These are phyloP conservation scores for Anisognathus igniventris DNA, from an alignment of 2,797 vertebrate genomes.

Conservation along the genomic window DNA sequence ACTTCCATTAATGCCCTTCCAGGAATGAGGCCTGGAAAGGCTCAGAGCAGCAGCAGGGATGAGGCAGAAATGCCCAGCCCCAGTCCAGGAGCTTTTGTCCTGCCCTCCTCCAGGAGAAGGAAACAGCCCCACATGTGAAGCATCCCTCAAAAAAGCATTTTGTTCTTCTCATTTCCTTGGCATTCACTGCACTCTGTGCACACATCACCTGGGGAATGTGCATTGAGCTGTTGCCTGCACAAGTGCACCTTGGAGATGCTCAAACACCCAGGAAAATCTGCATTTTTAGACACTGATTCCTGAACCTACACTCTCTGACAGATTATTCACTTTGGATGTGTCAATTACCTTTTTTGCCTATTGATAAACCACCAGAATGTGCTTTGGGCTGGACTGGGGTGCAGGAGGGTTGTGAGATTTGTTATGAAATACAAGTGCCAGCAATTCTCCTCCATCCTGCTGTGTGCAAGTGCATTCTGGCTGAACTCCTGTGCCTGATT, in stretches of 20 bases:
- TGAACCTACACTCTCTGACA: background rate
- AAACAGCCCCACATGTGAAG: background rate
- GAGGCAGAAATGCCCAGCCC: background rate
- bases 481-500: background rate
- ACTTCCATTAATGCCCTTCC: background rate
- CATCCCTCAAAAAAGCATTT: background rate
- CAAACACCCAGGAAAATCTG: background rate
- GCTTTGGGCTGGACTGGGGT: background rate
- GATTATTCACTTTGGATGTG: background rate
- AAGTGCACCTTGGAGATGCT: background rate
- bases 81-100: background rate
- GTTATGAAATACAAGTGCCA: background rate
- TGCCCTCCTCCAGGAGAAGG: background rate
- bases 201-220: background rate
- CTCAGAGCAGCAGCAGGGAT: background rate
- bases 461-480: background rate
- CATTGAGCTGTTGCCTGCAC: background rate
- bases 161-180: background rate
- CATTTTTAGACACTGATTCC: background rate
- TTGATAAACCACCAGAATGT: background rate
- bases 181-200: background rate
- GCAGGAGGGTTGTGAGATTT: background rate
- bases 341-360: background rate
- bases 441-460: background rate
- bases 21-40: background rate